Evolutionary conservation across 35 echinoderm and acorn worm genomes (phyloP).

Genomic region (Antedon bifida): DNA sequence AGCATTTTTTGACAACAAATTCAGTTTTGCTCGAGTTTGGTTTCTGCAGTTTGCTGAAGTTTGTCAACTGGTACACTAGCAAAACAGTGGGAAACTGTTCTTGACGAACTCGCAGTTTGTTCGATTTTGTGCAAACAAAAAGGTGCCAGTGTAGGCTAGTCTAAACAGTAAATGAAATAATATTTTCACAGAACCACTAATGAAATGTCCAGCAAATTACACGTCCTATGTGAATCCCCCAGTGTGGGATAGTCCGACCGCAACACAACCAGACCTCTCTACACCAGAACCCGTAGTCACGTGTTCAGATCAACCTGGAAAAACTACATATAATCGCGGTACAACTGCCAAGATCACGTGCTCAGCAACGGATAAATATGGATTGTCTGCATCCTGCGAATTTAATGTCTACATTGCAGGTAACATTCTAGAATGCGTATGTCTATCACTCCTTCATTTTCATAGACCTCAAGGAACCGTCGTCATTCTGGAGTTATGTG

Average conservation of each 20-base stretch:
- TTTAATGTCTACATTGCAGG: neutral
- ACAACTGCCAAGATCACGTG: neutral
- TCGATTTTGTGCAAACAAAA: too few relatives aligned
- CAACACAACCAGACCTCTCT: neutral
- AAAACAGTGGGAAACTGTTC: too few relatives aligned
- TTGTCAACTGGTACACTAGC: too few relatives aligned
- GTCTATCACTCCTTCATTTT: too few relatives aligned
- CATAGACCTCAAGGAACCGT: neutral
- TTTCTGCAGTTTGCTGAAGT: too few relatives aligned
- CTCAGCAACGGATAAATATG: neutral
- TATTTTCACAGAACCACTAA: neutral
- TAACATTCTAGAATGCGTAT: neutral
- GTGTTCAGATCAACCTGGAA: neutral
- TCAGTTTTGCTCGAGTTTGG: too few relatives aligned
- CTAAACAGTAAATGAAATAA: neutral
- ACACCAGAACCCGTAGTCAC: neutral
- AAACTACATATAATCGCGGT: neutral
- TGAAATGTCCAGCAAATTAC: neutral
- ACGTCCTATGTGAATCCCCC: neutral
- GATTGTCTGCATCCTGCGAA: neutral
- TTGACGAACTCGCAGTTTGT: too few relatives aligned
- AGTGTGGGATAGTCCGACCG: neutral
- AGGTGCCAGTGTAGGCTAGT: too few relatives aligned
- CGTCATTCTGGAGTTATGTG: neutral
- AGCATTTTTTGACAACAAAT: too few relatives aligned